Percentiles rank a stretch among this genome's conserved stretches.
Conservation (phyloP, 2,797 vertebrate species). For the Paramormyrops hopkinsi region DNA sequence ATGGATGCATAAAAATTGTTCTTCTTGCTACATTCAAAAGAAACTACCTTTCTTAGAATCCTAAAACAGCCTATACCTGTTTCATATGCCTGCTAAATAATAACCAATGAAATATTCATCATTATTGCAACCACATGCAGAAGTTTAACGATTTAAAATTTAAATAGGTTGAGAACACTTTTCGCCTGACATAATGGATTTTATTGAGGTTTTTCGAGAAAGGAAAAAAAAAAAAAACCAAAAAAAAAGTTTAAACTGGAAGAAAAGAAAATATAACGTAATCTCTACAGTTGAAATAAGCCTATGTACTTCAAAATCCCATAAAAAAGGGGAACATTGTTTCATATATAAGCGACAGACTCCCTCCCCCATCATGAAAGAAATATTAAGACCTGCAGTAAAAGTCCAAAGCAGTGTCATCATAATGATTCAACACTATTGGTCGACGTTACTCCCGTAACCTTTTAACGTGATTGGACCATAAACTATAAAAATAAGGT, state of each 20-base stretch:
- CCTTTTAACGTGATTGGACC: conserved; percentile 3
- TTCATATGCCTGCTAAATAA: neutral
- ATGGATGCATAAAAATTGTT: neutral
- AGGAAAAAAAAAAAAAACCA: neutral
- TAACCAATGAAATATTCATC: neutral
- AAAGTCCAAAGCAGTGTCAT: neutral
- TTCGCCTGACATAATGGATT: conserved; percentile 4
- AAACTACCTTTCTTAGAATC: neutral
- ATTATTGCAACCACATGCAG: neutral
- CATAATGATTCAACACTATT: neutral
- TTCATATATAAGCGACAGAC: neutral
- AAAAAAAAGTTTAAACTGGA: neutral
- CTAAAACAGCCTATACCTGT: neutral
- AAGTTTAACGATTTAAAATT: neutral
- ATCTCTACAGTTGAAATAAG: neutral
- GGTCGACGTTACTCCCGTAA: conserved; percentile 12
- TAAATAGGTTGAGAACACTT: neutral
- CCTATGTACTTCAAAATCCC: neutral
- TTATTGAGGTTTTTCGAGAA: conserved; percentile 13
- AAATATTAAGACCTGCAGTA: neutral
- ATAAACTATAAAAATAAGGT: conserved; percentile 1
- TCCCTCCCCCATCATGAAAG: neutral
- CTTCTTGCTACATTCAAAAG: neutral
- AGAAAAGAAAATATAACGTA: neutral
- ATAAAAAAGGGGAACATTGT: neutral